phyloP scores from a whole-genome alignment of 2,888 invertebrate genomes.

The Scaptomyza caliginosa region DNA sequence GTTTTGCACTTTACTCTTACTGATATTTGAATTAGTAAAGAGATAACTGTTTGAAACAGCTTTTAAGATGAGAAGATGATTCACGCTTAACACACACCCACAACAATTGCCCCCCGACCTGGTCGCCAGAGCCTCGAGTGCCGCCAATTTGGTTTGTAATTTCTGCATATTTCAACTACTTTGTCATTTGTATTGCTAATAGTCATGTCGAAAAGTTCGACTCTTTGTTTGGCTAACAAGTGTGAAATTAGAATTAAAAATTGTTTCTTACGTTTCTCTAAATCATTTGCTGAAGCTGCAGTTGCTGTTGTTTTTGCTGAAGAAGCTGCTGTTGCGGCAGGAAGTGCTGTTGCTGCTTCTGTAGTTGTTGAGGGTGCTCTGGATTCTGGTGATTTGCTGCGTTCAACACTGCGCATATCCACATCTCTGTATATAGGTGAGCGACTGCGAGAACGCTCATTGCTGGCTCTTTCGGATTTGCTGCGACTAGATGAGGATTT shows the following conservation, averaged over 20 bases:
- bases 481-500: conserved; percentile 45
- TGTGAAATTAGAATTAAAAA: conserved; percentile 74
- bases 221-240: conserved; percentile 63
- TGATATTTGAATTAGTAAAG: conserved; percentile 2
- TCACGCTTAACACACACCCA: conserved; percentile 28
- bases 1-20: not conserved
- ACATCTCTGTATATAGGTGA: conserved; percentile 78
- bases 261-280: conserved; percentile 84
- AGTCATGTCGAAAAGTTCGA: conserved; percentile 25
- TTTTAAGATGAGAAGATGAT: conserved; percentile 13
- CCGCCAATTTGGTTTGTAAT: conserved; percentile 73
- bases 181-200: conserved; percentile 50
- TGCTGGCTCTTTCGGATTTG: conserved; percentile 33
- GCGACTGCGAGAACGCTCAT: conserved; percentile 78
- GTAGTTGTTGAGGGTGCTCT: conserved; percentile 1
- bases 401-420: conserved; percentile 69
- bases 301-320: conserved; percentile 18
- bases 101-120: conserved; percentile 37
- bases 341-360: conserved; percentile 15
- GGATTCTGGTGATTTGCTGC: conserved; percentile 61
- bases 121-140: conserved; percentile 53
- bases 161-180: conserved; percentile 67
- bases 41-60: conserved; percentile 22
- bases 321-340: not conserved
- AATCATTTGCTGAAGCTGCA: conserved; percentile 68